A percentile compares a stretch with the other conserved stretches of the same genome.
phyloP scores from a whole-genome alignment of 2,113 vertebrate genomes.

The Dromaius novaehollandiae region DNA sequence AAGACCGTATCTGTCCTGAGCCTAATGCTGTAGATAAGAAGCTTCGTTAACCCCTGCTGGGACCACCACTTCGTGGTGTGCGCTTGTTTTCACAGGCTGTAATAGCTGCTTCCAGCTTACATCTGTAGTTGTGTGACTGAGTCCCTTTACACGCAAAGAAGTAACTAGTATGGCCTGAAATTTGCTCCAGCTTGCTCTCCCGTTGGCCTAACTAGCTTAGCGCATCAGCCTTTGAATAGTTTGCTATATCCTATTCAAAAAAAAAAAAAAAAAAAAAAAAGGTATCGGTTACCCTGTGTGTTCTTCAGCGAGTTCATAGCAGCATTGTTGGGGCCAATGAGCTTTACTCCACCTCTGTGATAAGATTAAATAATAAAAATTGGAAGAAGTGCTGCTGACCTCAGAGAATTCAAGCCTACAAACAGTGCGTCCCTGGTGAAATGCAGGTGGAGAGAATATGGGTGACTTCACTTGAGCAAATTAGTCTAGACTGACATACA shows the following conservation, averaged over 20 bases:
- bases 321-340: not conserved
- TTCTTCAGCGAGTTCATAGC: not conserved
- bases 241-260: not conserved
- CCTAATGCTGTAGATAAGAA: not conserved
- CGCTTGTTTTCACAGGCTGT: too few species aligned
- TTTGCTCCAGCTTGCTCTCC: not conserved
- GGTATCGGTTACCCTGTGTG: accelerated
- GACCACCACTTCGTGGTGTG: too few species aligned
- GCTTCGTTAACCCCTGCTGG: not conserved
- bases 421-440: not conserved
- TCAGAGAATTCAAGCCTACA: not conserved
- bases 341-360: not conserved
- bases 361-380: too few species aligned
- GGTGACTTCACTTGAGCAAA: not conserved
- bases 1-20: not conserved
- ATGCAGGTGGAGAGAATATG: not conserved
- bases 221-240: not conserved
- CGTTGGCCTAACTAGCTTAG: too few species aligned
- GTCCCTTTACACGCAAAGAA: not conserved
- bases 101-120: too few species aligned
- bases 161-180: not conserved
- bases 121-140: not conserved
- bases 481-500: not conserved
- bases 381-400: not conserved
- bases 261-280: not conserved